phyloP scores from a whole-genome alignment of 2,113 vertebrate species.

The Telmatochromis sp. region DNA sequence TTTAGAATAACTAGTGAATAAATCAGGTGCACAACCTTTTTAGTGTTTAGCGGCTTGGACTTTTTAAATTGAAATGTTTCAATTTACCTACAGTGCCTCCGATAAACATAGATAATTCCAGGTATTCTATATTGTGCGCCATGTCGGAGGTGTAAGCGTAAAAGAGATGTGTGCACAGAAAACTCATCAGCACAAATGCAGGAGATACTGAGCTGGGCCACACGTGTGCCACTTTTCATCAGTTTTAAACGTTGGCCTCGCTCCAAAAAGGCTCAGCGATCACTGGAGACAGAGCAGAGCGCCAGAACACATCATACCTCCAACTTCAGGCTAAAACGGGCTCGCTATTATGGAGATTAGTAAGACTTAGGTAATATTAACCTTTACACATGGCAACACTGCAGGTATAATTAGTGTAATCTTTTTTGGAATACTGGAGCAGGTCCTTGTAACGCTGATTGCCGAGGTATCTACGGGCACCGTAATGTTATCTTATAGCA shows the following conservation, averaged over 20 bases:
- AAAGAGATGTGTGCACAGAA: neutral
- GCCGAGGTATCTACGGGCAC: neutral
- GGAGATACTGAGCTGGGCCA: neutral
- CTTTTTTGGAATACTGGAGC: neutral
- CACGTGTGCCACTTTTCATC: neutral
- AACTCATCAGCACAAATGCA: neutral
- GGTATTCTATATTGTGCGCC: neutral
- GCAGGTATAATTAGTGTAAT: neutral
- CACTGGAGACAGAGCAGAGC: neutral
- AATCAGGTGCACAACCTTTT: neutral
- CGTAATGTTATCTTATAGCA: neutral
- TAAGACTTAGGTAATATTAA: constrained; percentile 1
- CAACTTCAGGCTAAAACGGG: neutral
- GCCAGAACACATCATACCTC: neutral
- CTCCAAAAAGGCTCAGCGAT: neutral
- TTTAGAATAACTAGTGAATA: neutral
- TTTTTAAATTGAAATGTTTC: neutral
- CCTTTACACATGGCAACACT: neutral
- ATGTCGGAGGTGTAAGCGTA: neutral
- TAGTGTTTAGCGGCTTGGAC: neutral
- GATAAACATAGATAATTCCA: neutral
- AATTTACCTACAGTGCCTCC: neutral
- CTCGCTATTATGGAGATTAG: neutral
- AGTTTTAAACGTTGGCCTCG: neutral
- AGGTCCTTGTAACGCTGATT: neutral